Base-by-base conservation (phyloP, 2,113 vertebrate species). In the Psilopogon haemacephalus region DNA sequence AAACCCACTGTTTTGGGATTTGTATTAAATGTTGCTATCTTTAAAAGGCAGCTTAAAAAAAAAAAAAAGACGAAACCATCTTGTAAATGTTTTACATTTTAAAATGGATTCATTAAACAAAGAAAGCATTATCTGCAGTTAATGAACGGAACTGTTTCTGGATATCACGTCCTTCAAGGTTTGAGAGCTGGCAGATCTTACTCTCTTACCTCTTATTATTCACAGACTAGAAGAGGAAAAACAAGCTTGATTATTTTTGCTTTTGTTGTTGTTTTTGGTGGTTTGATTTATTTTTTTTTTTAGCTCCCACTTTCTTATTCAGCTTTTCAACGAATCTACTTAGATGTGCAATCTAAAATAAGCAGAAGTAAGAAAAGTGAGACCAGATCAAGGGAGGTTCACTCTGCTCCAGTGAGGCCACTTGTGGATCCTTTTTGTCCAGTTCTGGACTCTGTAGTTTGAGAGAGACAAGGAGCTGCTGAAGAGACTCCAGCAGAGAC, bases 191-290 rank as follows among this genome's bases (percentile, higher is more conserved):
- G 68, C 68, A 70, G 77, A 79, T 62, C 50, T 92, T 65, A 70
- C 10, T 92, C 72, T 92, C 82, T 74, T 74, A 79, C 82, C 77
- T 89, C 23, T 40, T 84, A 69, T 83, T 92, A 78, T 72, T 88
- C 70, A 46, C 30, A 73, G 48, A 77, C 81, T 73, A 59, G 85
- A 64, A 72, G 60, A 82, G 40, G 59, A 82, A 91, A 91, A 77
- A 85, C 71, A 91, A 69, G 81, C 54, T 72, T 89, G 88, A 37
- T 48, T 77, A 18, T 35, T 50, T 18, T 8, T 50, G 52, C n/a
- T n/a, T n/a, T n/a, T n/a, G n/a, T n/a, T n/a, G n/a, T n/a, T n/a
- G n/a, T n/a, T n/a, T n/a, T 59, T 38, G n/a, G 9, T 50, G 21
- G 21, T 48, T 50, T 5, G 21, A 9, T 11, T 23, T 42, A 30